Percentiles rank a stretch among this genome's conserved stretches.
Conservation (phyloP, 2,797 vertebrate genomes). For the Peromyscus aztecus region DNA sequence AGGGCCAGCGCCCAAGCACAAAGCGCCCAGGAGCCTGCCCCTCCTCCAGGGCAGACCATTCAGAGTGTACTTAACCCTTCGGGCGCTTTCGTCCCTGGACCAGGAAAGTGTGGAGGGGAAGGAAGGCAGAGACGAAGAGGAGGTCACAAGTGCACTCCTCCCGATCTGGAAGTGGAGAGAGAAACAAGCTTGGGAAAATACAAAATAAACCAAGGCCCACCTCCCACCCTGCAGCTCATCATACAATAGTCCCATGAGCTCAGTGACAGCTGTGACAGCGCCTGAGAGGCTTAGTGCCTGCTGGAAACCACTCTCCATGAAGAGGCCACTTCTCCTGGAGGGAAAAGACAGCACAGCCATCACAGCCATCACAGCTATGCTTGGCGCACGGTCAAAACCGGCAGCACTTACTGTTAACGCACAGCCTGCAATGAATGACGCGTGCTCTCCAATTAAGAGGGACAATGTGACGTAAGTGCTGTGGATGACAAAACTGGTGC, state of each 20-base stretch:
- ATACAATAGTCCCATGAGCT: background rate
- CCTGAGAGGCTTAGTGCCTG: background rate
- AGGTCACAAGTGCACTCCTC: conserved; percentile 95
- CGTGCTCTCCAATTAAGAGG: conserved; percentile 27
- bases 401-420: background rate
- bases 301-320: background rate
- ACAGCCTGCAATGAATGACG: background rate
- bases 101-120: conserved; percentile 98
- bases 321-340: background rate
- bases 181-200: conserved; percentile 88
- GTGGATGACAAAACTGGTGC: background rate
- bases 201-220: conserved; percentile 51
- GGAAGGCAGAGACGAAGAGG: conserved; percentile 97
- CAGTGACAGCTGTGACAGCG: background rate
- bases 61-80: conserved; percentile 97
- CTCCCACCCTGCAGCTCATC: background rate
- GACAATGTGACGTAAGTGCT: background rate
- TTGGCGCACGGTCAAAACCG: background rate
- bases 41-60: conserved; percentile 86
- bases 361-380: background rate
- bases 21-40: conserved; percentile 83
- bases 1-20: conserved; percentile 83
- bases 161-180: conserved; percentile 94
- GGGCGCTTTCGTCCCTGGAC: conserved; percentile 94
- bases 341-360: conserved; percentile 1